These are phyloP conservation scores for Cetoscarus ocellatus DNA, from an alignment of 2,797 vertebrate genomes.

Conservation along the genomic window DNA sequence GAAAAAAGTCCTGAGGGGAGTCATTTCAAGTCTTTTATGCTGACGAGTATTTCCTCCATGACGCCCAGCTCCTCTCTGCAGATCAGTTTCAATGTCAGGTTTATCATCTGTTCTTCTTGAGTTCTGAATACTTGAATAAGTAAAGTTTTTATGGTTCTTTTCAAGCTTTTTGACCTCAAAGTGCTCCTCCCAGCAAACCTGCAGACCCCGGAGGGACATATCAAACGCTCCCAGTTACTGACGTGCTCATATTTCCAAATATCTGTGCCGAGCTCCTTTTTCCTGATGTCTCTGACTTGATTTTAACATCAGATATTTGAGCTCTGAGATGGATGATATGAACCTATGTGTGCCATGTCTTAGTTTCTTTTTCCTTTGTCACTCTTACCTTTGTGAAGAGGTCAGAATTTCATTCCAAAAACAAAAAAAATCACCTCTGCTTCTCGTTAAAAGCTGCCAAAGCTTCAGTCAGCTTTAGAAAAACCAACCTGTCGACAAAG, in stretches of 20 bases:
- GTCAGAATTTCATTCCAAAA: not conserved
- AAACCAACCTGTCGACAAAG: not conserved
- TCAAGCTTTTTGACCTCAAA: not conserved
- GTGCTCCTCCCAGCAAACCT: not conserved
- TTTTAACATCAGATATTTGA: not conserved
- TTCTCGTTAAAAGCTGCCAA: not conserved
- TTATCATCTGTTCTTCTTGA: not conserved
- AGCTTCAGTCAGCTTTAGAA: not conserved
- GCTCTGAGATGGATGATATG: not conserved
- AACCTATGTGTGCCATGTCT: slow-evolving; percentile 37
- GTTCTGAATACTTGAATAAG: slow-evolving; percentile 46
- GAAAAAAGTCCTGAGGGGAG: not conserved
- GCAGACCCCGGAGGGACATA: not conserved
- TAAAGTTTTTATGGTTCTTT: not conserved
- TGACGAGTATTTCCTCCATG: not conserved
- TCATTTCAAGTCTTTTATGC: not conserved
- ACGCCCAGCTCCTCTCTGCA: not conserved
- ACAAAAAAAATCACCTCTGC: too few relatives aligned
- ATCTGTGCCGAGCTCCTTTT: not conserved
- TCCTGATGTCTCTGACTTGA: not conserved
- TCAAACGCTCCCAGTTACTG: slow-evolving; percentile 24
- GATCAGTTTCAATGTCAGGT: not conserved
- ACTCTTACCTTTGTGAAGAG: not conserved
- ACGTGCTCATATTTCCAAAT: not conserved
- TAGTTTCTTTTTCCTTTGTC: not conserved